These are phyloP conservation scores for Ichneumon xanthorius DNA, from an alignment of 2,888 invertebrate species.

Conservation along the genomic window DNA sequence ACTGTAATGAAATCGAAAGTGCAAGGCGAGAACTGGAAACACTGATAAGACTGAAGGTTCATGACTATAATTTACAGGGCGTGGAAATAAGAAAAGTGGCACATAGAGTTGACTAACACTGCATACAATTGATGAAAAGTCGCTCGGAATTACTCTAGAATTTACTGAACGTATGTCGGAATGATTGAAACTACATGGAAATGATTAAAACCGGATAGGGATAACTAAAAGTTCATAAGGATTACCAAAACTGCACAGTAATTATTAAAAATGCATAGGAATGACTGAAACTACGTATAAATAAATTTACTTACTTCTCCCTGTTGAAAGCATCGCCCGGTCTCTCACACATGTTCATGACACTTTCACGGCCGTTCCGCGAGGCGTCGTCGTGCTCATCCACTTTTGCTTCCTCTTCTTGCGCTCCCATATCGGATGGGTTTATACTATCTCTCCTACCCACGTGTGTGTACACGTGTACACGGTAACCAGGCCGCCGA, in stretches of 20 bases:
- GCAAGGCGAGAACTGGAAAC: neutral
- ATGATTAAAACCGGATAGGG: neutral
- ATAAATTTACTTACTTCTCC: neutral
- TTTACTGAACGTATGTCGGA: neutral
- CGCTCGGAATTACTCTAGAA: neutral
- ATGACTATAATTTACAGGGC: neutral
- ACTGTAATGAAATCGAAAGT: neutral
- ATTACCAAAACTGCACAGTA: neutral
- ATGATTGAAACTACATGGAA: neutral
- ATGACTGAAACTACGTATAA: neutral
- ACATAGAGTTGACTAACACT: too few species aligned
- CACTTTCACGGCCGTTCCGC: slow-evolving; percentile 49
- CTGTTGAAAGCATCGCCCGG: neutral
- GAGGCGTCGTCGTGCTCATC: slow-evolving; percentile 41
- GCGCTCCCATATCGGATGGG: slow-evolving; percentile 13
- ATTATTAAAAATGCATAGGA: neutral
- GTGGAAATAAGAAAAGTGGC: neutral
- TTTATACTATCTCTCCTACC: slow-evolving; percentile 57
- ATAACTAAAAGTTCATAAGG: neutral
- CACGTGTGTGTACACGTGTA: slow-evolving; percentile 67
- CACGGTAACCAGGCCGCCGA: slow-evolving; percentile 66
- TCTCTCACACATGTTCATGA: slow-evolving; percentile 13
- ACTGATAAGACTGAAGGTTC: neutral
- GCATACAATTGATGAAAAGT: neutral
- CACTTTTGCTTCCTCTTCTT: slow-evolving; percentile 30